These are phyloP conservation scores for Melangyna quadrimaculata DNA, from an alignment of 2,888 invertebrate genomes.

Conservation along the genomic window DNA sequence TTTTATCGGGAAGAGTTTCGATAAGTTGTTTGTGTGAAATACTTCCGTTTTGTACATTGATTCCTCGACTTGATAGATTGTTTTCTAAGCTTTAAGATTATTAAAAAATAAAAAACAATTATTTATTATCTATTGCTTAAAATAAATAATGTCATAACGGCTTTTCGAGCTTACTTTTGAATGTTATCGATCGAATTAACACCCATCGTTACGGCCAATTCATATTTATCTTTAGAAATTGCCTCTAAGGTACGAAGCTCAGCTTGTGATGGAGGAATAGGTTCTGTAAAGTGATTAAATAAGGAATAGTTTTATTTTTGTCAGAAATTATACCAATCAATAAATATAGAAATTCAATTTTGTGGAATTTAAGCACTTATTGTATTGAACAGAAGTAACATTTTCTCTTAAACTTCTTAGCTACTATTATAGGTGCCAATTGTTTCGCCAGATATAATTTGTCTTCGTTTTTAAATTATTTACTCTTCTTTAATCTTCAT, in stretches of 20 bases:
- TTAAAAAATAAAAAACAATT: neutral
- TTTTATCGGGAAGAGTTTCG: constrained; percentile 77
- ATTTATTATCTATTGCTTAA: too few species aligned
- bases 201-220: constrained; percentile 55
- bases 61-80: constrained; percentile 75
- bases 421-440: too few species aligned
- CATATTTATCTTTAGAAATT: constrained; percentile 36
- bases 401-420: too few species aligned
- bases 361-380: too few species aligned
- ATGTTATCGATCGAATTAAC: constrained; percentile 44
- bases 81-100: constrained; percentile 75
- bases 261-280: neutral
- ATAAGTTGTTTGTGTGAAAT: constrained; percentile 78
- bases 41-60: constrained; percentile 77
- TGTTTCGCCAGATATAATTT: too few species aligned
- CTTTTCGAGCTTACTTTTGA: constrained; percentile 33
- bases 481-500: too few species aligned
- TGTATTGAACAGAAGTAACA: too few species aligned
- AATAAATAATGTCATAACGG: too few species aligned
- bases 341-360: neutral
- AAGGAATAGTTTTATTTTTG: neutral
- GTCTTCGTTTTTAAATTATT: too few species aligned
- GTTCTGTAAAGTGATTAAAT: neutral
- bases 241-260: constrained; percentile 25
- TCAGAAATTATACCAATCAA: too few species aligned